phyloP scores from a whole-genome alignment of 2,888 invertebrate species.

The Acrobasis suavella region DNA sequence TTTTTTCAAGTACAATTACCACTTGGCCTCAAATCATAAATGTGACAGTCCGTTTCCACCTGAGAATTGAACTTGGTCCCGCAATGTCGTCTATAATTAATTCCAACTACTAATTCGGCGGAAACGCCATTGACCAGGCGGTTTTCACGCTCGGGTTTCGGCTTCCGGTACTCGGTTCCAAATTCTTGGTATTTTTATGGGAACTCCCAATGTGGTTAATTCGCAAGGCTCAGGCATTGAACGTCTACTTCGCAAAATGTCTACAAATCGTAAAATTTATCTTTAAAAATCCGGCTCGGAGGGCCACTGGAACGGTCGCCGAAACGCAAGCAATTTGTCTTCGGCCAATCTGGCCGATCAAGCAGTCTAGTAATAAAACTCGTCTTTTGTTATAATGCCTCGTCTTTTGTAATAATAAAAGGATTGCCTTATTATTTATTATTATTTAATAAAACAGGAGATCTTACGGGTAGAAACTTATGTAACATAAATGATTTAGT shows the following conservation, averaged over 20 bases:
- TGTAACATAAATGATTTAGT: no score
- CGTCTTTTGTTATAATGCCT: no score
- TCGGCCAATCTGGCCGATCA: no score
- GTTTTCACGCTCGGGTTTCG: conserved; percentile 2
- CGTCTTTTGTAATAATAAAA: no score
- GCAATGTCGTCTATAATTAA: conserved; percentile 17
- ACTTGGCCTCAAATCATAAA: conserved; percentile 1
- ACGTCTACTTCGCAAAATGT: no score
- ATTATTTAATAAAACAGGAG: no score
- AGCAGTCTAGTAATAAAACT: no score
- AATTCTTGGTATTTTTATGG: conserved; percentile 3
- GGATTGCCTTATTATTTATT: no score
- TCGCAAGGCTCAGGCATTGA: no score
- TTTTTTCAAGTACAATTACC: not conserved
- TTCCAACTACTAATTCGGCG: not conserved
- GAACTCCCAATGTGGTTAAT: not conserved
- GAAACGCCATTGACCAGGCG: conserved; percentile 12
- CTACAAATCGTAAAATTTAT: not conserved
- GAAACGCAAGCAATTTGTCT: no score
- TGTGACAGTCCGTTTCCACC: not conserved
- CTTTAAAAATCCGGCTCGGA: no score
- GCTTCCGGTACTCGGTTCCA: conserved; percentile 11
- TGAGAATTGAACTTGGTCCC: conserved; percentile 11
- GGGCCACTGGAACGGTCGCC: not conserved
- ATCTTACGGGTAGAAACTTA: no score